Evolutionary conservation across 2,888 invertebrate genomes (phyloP).

Genomic region (Hyposoter didymator): DNA sequence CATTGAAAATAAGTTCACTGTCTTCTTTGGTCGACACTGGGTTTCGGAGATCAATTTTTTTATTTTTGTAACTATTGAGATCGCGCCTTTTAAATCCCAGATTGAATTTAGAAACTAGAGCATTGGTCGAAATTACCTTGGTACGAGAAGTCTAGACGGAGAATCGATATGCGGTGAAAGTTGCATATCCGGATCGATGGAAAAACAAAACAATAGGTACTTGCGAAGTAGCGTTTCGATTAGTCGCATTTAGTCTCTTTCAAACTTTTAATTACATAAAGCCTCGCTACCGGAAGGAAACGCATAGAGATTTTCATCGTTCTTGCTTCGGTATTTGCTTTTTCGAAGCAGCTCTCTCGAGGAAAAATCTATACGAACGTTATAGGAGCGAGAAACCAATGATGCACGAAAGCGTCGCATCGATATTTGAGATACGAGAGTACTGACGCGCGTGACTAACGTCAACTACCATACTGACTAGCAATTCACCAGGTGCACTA

Average conservation of each 20-base stretch:
- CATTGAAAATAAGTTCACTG: conserved; percentile 41
- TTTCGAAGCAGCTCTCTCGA: neutral
- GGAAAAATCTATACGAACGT: conserved; percentile 14
- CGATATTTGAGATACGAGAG: conserved; percentile 47
- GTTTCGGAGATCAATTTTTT: conserved; percentile 12
- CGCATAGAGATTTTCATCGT: conserved; percentile 24
- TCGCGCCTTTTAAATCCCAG: conserved; percentile 6
- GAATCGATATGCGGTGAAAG: conserved; percentile 41
- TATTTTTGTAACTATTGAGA: conserved; percentile 1
- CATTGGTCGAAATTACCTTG: conserved; percentile 65
- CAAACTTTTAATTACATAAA: conserved; percentile 7
- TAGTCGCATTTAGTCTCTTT: conserved; percentile 18
- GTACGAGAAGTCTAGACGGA: conserved; percentile 38
- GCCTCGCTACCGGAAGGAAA: conserved; percentile 50
- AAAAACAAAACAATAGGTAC: conserved; percentile 69
- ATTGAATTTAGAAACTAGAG: conserved; percentile 53
- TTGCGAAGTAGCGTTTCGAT: conserved; percentile 72
- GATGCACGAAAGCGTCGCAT: conserved; percentile 1
- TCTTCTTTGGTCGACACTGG: conserved; percentile 52
- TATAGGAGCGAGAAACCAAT: conserved; percentile 29
- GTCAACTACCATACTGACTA: conserved; percentile 61
- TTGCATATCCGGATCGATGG: conserved; percentile 55
- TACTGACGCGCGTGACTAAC: conserved; percentile 51
- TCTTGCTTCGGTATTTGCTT: neutral
- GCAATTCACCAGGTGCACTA: conserved; percentile 68